Percentiles rank a stretch among this genome's conserved stretches.
phyloP scores from a whole-genome alignment of 2,797 vertebrate species.

The Premnoplex brunnescens region DNA sequence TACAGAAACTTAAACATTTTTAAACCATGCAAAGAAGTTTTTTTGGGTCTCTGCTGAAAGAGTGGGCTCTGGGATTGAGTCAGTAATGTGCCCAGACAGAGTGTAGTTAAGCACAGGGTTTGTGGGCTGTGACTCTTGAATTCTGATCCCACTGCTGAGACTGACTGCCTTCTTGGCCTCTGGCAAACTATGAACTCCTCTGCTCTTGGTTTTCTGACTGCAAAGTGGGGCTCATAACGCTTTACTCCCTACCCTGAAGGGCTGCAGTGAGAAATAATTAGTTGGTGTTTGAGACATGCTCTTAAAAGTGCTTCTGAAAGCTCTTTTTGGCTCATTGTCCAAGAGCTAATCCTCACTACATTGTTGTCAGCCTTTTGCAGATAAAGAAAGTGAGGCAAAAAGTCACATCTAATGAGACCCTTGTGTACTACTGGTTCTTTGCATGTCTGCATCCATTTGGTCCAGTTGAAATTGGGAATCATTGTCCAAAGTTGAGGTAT shows the following conservation, averaged over 20 bases:
- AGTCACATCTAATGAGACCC: background rate
- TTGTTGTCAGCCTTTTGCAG: background rate
- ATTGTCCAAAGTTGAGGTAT: background rate
- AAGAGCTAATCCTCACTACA: background rate
- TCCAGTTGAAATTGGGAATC: background rate
- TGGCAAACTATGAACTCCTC: background rate
- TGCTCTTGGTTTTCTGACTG: background rate
- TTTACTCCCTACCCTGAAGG: background rate
- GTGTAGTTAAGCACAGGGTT: background rate
- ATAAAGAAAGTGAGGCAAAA: background rate
- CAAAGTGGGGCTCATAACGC: background rate
- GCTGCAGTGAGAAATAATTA: background rate
- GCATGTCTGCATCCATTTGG: background rate
- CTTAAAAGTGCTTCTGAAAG: slow-evolving; percentile 14
- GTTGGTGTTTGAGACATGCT: background rate
- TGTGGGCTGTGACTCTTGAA: background rate
- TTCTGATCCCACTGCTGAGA: background rate
- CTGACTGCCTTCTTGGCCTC: background rate
- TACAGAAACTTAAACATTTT: background rate
- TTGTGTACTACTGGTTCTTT: background rate
- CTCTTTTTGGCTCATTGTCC: background rate
- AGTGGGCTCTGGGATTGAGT: background rate
- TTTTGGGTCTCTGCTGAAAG: background rate
- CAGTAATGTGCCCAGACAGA: background rate
- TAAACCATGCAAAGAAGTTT: background rate